Evolutionary conservation across 1,140 invertebrate genomes (phyloP), one percentile per base, ranked within the genome.

Genomic region (Drosophila kepulauana): DNA sequence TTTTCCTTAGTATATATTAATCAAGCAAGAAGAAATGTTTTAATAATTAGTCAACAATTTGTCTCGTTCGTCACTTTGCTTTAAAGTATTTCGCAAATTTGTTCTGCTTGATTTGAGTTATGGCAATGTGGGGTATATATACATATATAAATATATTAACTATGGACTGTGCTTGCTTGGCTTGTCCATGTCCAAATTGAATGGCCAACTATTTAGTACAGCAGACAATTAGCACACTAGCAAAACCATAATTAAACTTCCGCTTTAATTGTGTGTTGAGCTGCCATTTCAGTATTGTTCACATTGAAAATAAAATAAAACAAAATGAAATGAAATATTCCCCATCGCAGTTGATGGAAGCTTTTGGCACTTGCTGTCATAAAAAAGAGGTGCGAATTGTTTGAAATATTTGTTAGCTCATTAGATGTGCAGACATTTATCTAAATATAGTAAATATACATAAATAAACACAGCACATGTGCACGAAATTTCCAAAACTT

Each of bases 181-280:
- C 51, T 38, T 74, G 38, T 30, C 54, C 33, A 51, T 46, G 13
- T 58, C 46, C 59, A 70, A 52, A 46, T 30, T 48, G 64, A 68
- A 28, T 46, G 16, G 8, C 8, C 38, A 59, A 62, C 65, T 54
- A 69, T 74, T 74, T 74, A 78, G 82, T 71, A 70, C 72, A 77
- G 41, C 68, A 62, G 77, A 80, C 84, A 84, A 88, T 89, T 89
- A 82, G 74, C 58, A 80, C 58, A 70, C 65, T 65, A 56, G 59
- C 66, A 73, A 25, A 78, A 72, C 61, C 73, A 75, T 81, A 89
- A 89, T 88, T 89, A 62, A 78, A 81, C 69, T 89, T 88, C 85
- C 85, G 85, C 62, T 89, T 89, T 66, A 66, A 80, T 82, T 82
- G 54, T 35, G 15, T 25, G 64, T 48, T 28, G 13, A 28, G 1